Evolutionary conservation across 1,140 invertebrate genomes (phyloP).

Genomic region (Drosophila setifemur): DNA sequence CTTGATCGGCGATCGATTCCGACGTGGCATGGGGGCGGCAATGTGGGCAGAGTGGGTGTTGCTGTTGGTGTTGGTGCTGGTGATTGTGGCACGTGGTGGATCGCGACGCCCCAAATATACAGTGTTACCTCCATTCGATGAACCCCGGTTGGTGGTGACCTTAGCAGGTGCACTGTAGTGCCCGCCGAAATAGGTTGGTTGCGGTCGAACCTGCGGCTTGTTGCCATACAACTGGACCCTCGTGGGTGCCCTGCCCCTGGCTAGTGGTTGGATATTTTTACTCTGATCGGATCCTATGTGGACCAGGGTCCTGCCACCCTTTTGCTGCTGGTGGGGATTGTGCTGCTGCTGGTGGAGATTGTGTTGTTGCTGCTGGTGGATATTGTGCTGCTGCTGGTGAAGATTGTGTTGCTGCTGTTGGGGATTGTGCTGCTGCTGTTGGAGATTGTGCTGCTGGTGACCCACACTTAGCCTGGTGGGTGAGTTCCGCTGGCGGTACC

Average conservation of each 20-base stretch:
- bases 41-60: conserved; percentile 18
- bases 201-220: conserved; percentile 35
- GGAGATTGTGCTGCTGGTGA: conserved; percentile 2
- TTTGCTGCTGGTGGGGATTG: conserved; percentile 1
- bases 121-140: conserved; percentile 17
- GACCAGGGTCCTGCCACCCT: conserved; percentile 64
- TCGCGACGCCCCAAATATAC: conserved; percentile 69
- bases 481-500: conserved; percentile 40
- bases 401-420: conserved; percentile 5
- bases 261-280: conserved; percentile 19
- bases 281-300: conserved; percentile 61
- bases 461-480: conserved; percentile 22
- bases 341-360: background rate
- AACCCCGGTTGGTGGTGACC: background rate
- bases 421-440: conserved; percentile 1
- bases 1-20: conserved; percentile 79
- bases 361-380: too few species aligned
- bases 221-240: conserved; percentile 56
- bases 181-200: conserved; percentile 61
- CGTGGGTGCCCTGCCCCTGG: conserved; percentile 58
- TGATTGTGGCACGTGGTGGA: conserved; percentile 24
- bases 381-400: conserved; percentile 34
- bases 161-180: conserved; percentile 64
- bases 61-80: background rate
- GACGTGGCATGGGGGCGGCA: conserved; percentile 47